These are phyloP conservation scores for Macaca mulatta DNA, from an alignment of 2,113 vertebrate genomes.

Conservation along the genomic window DNA sequence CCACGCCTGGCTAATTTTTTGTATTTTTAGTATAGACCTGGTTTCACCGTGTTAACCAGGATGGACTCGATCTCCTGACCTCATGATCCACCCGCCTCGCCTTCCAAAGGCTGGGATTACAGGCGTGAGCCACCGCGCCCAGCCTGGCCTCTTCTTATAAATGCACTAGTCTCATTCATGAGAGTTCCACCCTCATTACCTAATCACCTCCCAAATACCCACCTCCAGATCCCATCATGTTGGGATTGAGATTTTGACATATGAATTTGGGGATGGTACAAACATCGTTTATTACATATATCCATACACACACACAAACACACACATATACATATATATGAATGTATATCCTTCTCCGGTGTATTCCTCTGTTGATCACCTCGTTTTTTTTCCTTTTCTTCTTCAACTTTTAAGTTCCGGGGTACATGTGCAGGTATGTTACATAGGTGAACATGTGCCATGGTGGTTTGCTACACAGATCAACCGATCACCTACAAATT, in stretches of 20 bases:
- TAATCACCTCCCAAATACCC: background rate
- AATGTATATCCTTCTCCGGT: background rate
- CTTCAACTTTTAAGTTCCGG: no score
- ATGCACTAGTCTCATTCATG: background rate
- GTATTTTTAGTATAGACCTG: no score
- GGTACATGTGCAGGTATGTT: no score
- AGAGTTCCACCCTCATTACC: background rate
- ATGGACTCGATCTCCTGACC: no score
- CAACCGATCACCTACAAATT: no score
- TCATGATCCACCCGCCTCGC: no score
- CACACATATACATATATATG: background rate
- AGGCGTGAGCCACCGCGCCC: no score
- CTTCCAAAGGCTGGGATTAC: no score
- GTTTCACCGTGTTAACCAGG: no score
- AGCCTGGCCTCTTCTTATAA: background rate
- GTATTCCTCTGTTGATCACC: background rate
- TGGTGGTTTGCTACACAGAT: no score
- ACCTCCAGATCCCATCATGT: background rate
- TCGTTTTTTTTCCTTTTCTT: background rate
- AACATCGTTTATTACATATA: background rate
- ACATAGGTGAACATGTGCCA: no score
- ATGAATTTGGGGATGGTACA: background rate
- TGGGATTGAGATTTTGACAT: background rate
- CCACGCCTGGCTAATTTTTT: no score
- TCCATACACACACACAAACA: background rate